phyloP scores from a whole-genome alignment of 2,113 vertebrate genomes.

The Cacatua alba region DNA sequence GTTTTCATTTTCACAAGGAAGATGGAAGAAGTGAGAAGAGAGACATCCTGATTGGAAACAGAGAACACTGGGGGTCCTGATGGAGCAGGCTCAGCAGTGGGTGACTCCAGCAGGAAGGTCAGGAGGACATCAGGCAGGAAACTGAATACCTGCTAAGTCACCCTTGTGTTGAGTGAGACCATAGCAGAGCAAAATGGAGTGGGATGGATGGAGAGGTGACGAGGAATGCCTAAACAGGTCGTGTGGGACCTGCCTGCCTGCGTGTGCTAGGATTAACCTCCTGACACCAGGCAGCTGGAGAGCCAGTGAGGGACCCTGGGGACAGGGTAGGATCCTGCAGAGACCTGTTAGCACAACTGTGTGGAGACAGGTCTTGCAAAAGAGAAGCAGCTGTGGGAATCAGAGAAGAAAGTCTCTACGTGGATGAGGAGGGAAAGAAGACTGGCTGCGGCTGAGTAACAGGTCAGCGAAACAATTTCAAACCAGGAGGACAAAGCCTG shows the following conservation, averaged over 20 bases:
- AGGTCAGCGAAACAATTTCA: neutral
- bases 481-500: neutral
- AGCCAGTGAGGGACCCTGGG: neutral
- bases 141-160: neutral
- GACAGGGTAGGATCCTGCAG: neutral
- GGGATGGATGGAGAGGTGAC: neutral
- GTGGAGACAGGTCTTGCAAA: neutral
- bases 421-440: neutral
- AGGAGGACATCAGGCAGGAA: neutral
- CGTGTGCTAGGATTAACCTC: neutral
- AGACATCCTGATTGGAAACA: neutral
- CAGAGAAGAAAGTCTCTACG: neutral
- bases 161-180: neutral
- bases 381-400: neutral
- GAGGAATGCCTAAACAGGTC: neutral
- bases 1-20: neutral
- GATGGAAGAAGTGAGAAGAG: neutral
- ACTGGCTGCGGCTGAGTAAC: neutral
- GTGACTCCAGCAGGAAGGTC: neutral
- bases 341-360: neutral
- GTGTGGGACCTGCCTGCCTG: neutral
- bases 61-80: neutral
- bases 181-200: neutral
- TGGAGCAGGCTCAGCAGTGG: neutral
- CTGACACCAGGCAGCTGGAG: neutral